These are phyloP conservation scores for Leptinotarsa tumamoca DNA, from an alignment of 2,888 invertebrate species.

Conservation along the genomic window DNA sequence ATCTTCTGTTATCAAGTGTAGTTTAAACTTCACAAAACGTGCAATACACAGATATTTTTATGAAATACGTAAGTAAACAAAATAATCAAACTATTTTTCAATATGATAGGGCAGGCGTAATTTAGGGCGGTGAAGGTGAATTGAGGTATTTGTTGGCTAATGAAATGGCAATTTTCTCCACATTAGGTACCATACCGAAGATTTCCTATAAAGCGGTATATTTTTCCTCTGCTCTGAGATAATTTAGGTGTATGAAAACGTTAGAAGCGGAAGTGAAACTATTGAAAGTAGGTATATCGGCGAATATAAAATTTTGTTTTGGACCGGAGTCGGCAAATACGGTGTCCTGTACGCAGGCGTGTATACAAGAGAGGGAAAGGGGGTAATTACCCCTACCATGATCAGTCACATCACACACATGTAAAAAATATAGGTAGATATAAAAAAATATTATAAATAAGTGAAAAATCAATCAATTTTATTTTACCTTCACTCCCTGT, in stretches of 20 bases:
- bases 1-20: background rate
- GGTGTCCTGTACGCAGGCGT: background rate
- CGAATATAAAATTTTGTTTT: background rate
- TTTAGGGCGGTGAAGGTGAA: constrained; percentile 1
- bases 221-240: background rate
- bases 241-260: background rate
- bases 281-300: background rate
- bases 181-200: background rate
- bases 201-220: background rate
- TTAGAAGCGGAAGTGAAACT: constrained; percentile 1
- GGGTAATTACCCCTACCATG: background rate
- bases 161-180: background rate
- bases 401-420: background rate
- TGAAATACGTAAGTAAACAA: constrained; percentile 1
- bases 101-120: constrained; percentile 1
- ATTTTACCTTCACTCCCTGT: background rate
- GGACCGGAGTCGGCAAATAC: background rate
- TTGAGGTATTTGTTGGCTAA: background rate
- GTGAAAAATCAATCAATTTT: constrained; percentile 1
- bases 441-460: background rate
- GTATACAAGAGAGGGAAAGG: constrained; percentile 1
- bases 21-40: background rate
- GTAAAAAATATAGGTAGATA: background rate
- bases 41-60: background rate
- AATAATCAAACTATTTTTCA: background rate